Evolutionary conservation across 2,797 vertebrate genomes (phyloP), one percentile per base, ranked within the genome.

Genomic region (Trachops cirrhosus): DNA sequence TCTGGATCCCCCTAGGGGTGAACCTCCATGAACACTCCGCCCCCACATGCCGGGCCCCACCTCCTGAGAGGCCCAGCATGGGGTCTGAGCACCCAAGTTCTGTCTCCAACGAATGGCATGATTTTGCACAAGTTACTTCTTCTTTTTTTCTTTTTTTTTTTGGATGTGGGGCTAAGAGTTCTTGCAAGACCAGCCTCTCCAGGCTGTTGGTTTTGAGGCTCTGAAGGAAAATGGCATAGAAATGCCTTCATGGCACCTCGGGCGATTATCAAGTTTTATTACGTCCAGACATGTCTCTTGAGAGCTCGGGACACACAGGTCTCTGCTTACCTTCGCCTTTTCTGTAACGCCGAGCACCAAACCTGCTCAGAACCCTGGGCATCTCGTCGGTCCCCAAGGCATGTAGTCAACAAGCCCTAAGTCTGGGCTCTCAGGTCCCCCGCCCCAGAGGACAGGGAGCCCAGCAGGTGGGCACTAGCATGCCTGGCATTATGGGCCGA

Each of bases 161-260:
- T 59, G 32, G 14, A 46, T 1, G 0, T 2, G 2, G 21, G n/a
- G 41, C 19, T 34, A 19, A 68, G 48, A 41, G 8, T 14, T 73
- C 34, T 64, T 59, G 15, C 6, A 59, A 73, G 39, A 64, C 41
- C 48, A 26, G 39, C 62, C 62, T 86, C 57, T 73, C 67, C 4
- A 10, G 21, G 2, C 39, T 21, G 14, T 39, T 24, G 0, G 26
- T 19, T 15, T 4, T 71, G 19, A 44, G 24, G 37, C 24, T 32
- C 1, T 0, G 54, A 29, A 7, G 50, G 37, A 9, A 54, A 64
- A n/a, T 19, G 44, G 39, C 2, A 1, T 71, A 18, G 26, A 79
- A 39, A 10, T 2, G 8, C 44, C 19, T 22, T 12, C 41, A 2
- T 2, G n/a, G 22, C 2, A 1, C 9, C 6, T 32, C 3, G 0